A percentile compares a stretch with the other conserved stretches of the same genome.
These are phyloP conservation scores for Brachypalpus laphriformis DNA, from an alignment of 2,888 invertebrate genomes.

Conservation along the genomic window DNA sequence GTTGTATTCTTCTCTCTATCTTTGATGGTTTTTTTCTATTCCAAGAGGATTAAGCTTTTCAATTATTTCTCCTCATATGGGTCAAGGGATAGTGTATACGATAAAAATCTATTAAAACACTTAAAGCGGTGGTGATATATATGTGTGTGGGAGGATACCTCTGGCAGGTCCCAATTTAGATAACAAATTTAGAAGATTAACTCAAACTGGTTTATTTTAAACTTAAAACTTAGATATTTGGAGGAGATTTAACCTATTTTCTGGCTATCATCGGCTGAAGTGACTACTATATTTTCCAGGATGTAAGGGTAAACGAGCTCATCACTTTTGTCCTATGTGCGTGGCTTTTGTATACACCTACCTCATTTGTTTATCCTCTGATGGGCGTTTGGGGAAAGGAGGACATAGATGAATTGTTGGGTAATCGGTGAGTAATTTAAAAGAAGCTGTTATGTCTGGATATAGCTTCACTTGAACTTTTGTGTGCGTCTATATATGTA, in stretches of 20 bases:
- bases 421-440: conserved; percentile 25
- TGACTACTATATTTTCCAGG: neutral
- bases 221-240: conserved; percentile 12
- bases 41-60: conserved; percentile 12
- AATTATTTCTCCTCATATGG: neutral
- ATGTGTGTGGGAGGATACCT: neutral
- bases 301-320: conserved; percentile 29
- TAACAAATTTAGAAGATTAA: conserved; percentile 43
- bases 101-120: conserved; percentile 32
- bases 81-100: neutral
- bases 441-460: conserved; percentile 6
- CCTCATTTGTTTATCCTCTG: neutral
- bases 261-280: neutral
- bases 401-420: conserved; percentile 47
- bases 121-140: conserved; percentile 22
- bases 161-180: neutral
- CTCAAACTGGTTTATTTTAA: conserved; percentile 43
- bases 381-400: neutral
- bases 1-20: neutral
- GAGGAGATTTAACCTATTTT: conserved; percentile 41
- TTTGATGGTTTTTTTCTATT: neutral
- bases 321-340: conserved; percentile 36
- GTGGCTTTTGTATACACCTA: conserved; percentile 22
- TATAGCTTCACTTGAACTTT: neutral
- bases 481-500: conserved; percentile 23